Conservation (phyloP, 2,888 invertebrate species). For the Lasioglossum vierecki region DNA sequence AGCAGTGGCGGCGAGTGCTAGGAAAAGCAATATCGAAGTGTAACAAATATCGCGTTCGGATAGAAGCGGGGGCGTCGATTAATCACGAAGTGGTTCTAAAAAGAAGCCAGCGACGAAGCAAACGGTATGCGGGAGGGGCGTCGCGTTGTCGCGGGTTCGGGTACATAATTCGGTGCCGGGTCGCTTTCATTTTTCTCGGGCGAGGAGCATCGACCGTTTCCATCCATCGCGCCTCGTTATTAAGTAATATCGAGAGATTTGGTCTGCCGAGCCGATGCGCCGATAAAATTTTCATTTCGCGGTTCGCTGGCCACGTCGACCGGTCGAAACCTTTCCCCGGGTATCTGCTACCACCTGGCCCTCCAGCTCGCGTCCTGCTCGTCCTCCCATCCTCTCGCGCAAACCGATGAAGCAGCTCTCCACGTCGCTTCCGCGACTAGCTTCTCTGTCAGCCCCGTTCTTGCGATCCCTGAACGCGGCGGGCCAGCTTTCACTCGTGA, state of each 20-base stretch:
- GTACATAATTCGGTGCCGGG: constrained; percentile 36
- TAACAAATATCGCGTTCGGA: neutral
- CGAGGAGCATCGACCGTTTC: constrained; percentile 33
- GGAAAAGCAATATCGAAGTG: neutral
- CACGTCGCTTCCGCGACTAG: neutral
- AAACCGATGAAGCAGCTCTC: neutral
- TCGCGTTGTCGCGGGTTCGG: constrained; percentile 8
- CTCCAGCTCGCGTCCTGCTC: constrained; percentile 12
- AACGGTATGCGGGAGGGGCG: neutral
- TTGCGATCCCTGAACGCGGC: constrained; percentile 7
- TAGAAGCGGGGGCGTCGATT: neutral
- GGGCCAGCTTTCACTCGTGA: constrained; percentile 47
- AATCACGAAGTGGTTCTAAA: neutral
- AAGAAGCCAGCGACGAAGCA: neutral
- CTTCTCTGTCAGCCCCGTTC: neutral
- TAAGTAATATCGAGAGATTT: constrained; percentile 79
- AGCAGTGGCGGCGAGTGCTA: neutral
- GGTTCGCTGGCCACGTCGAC: constrained; percentile 65
- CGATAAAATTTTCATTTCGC: constrained; percentile 79
- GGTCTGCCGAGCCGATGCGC: constrained; percentile 72
- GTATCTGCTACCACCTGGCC: constrained; percentile 33
- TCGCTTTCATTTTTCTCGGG: constrained; percentile 52
- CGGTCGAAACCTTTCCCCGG: constrained; percentile 51
- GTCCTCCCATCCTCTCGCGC: neutral
- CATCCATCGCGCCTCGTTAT: constrained; percentile 71